Percentiles rank a stretch among this genome's conserved stretches.
Conservation (phyloP, 2,888 invertebrate genomes). For the Aphidius colemani region DNA sequence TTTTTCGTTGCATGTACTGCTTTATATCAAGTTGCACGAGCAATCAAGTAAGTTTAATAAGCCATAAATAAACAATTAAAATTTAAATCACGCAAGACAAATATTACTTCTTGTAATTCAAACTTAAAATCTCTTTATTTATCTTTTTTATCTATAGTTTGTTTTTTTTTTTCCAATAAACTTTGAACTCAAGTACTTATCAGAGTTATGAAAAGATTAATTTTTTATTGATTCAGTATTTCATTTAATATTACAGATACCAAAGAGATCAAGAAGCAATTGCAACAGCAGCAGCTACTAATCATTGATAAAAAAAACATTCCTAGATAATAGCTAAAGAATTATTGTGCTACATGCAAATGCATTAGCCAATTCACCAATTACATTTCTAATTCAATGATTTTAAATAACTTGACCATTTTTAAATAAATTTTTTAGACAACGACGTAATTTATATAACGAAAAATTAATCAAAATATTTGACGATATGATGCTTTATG, state of each 20-base stretch:
- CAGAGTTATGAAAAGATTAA: background rate
- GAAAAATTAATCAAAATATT: no score
- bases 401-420: no score
- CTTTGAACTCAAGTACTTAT: background rate
- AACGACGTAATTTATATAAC: no score
- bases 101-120: background rate
- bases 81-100: background rate
- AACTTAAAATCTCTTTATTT: background rate
- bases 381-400: no score
- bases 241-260: conserved; percentile 42
- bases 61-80: conserved; percentile 3
- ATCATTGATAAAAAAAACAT: conserved; percentile 41
- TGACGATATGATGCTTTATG: no score
- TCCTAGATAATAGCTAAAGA: conserved; percentile 35
- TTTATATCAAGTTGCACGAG: conserved; percentile 80
- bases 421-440: no score
- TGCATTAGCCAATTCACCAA: no score
- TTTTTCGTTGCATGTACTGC: conserved; percentile 92
- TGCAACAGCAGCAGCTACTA: conserved; percentile 28
- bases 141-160: background rate
- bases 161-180: background rate
- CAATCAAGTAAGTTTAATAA: conserved; percentile 59
- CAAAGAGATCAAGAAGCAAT: conserved; percentile 44
- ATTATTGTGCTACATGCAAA: no score
- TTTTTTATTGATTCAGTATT: conserved; percentile 12